These are phyloP conservation scores for Nixonia krombeini DNA, from an alignment of 1,140 invertebrate genomes.

Conservation along the genomic window DNA sequence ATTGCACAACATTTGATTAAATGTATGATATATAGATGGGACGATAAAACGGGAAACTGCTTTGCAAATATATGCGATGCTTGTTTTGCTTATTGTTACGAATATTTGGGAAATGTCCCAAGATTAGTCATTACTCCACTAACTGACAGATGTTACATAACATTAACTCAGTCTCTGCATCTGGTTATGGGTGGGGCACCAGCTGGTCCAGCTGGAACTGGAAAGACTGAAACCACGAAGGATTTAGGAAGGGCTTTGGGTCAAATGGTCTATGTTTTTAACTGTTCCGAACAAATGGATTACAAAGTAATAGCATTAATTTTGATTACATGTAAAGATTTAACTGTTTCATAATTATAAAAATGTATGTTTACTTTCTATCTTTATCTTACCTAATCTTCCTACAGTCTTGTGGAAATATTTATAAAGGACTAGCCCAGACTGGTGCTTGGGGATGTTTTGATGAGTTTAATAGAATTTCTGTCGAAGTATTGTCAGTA, in stretches of 20 bases:
- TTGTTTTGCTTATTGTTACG: conserved; percentile 83
- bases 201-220: conserved; percentile 89
- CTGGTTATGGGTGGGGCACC: conserved; percentile 93
- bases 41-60: conserved; percentile 85
- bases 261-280: conserved; percentile 96
- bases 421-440: conserved; percentile 92
- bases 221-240: conserved; percentile 95
- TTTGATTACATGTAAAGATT: not conserved
- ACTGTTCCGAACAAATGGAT: conserved; percentile 97
- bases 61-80: conserved; percentile 95
- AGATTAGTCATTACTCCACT: conserved; percentile 88
- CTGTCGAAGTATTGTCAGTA: conserved; percentile 93
- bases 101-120: conserved; percentile 88
- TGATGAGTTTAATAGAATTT: conserved; percentile 95
- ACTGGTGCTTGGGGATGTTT: conserved; percentile 97
- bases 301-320: conserved; percentile 76
- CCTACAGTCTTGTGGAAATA: conserved; percentile 85
- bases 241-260: conserved; percentile 91
- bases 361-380: not conserved
- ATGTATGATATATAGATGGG: conserved; percentile 76
- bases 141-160: conserved; percentile 92
- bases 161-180: conserved; percentile 89
- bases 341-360: not conserved
- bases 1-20: too few species aligned
- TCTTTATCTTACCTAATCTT: too few species aligned